These are phyloP conservation scores for Palythoa heliodiscus DNA, from an alignment of 92 coral and sea anemone genomes.

Conservation along the genomic window DNA sequence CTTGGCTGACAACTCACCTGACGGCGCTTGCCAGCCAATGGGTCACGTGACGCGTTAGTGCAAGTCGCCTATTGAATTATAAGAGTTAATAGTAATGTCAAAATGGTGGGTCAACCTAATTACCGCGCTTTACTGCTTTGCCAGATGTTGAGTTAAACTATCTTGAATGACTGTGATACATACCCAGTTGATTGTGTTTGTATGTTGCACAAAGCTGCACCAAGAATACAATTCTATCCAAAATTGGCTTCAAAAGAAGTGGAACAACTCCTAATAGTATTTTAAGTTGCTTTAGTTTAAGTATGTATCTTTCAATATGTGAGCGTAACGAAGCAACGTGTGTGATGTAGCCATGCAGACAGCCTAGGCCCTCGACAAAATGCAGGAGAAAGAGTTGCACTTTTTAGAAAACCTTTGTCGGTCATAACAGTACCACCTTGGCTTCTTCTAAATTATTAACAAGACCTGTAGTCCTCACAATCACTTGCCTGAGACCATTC, in stretches of 20 bases:
- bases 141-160: too few species aligned
- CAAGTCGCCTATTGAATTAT: too few species aligned
- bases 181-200: constrained; percentile 37
- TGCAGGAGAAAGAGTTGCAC: constrained; percentile 69
- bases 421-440: constrained; percentile 77
- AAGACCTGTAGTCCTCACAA: constrained; percentile 65
- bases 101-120: too few species aligned
- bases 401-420: constrained; percentile 58
- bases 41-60: too few species aligned
- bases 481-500: constrained; percentile 65
- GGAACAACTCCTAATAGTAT: constrained; percentile 47
- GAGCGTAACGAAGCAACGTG: constrained; percentile 63
- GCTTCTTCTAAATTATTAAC: constrained; percentile 56
- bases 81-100: too few species aligned
- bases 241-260: constrained; percentile 46
- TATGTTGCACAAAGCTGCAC: constrained; percentile 67
- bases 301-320: constrained; percentile 62
- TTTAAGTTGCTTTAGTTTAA: constrained; percentile 65
- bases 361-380: constrained; percentile 63
- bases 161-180: not conserved
- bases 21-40: too few species aligned
- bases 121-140: too few species aligned
- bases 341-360: constrained; percentile 57
- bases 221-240: constrained; percentile 66
- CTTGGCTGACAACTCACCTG: too few species aligned